Percentiles rank a stretch among this genome's conserved stretches.
Conservation (phyloP, 1,140 invertebrate species). For the Tribolium castaneum region DNA sequence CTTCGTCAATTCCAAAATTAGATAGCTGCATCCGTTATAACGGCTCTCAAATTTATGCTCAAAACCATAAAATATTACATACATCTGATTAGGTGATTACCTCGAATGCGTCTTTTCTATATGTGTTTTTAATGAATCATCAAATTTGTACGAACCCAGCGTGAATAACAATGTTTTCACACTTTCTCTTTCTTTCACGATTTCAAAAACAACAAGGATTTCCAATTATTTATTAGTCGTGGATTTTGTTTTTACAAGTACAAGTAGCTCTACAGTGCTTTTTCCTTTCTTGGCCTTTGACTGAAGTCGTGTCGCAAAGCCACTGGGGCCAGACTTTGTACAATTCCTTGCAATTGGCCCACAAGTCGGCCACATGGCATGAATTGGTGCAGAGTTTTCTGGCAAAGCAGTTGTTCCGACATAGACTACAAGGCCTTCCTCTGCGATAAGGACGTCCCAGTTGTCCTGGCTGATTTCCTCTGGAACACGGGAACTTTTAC, state of each 20-base stretch:
- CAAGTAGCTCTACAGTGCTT: slow-evolving; percentile 79
- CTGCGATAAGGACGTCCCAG: slow-evolving; percentile 75
- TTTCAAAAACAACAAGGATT: neutral
- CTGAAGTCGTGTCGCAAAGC: slow-evolving; percentile 71
- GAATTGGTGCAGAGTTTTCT: slow-evolving; percentile 79
- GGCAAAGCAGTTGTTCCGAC: slow-evolving; percentile 72
- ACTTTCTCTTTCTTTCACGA: slow-evolving; percentile 40
- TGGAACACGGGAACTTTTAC: slow-evolving; percentile 63
- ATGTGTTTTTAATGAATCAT: slow-evolving; percentile 8
- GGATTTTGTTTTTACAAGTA: slow-evolving; percentile 68
- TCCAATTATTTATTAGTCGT: slow-evolving; percentile 50
- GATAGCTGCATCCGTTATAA: slow-evolving; percentile 14
- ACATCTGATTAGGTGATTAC: neutral
- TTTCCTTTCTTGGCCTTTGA: slow-evolving; percentile 68
- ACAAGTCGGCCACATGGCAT: slow-evolving; percentile 76
- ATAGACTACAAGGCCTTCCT: slow-evolving; percentile 73
- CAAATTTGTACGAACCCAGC: slow-evolving; percentile 16
- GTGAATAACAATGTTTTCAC: slow-evolving; percentile 35
- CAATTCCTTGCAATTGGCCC: slow-evolving; percentile 79
- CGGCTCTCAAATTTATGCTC: slow-evolving; percentile 3
- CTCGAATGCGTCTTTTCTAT: neutral
- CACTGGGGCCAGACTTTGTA: slow-evolving; percentile 69
- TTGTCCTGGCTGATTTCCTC: slow-evolving; percentile 75
- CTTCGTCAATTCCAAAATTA: neutral
- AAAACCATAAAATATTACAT: slow-evolving; percentile 2